Percentiles rank a stretch among this genome's conserved stretches.
Conservation (phyloP, 2,888 invertebrate genomes). For the Didymodactylos carnosus region DNA sequence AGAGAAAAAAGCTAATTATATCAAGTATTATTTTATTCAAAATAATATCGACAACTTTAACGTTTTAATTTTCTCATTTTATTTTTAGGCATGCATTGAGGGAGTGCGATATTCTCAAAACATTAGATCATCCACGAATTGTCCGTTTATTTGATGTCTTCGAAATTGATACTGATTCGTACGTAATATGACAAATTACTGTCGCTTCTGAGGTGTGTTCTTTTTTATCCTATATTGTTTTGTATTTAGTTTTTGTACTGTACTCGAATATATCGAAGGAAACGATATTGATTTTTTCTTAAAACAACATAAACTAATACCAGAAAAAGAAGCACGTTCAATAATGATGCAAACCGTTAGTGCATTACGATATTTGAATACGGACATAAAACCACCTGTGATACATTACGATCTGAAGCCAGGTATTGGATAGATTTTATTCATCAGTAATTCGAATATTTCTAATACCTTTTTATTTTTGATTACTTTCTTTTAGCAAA, state of each 20-base stretch:
- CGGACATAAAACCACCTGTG: conserved; percentile 93
- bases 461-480: too few relatives aligned
- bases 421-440: too few relatives aligned
- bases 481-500: too few relatives aligned
- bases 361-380: conserved; percentile 90
- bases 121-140: conserved; percentile 90
- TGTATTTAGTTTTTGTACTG: conserved; percentile 65
- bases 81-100: conserved; percentile 61
- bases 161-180: conserved; percentile 97
- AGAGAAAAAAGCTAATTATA: conserved; percentile 99
- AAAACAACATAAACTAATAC: conserved; percentile 78
- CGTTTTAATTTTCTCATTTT: background rate
- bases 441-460: too few relatives aligned
- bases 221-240: too few relatives aligned
- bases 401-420: conserved; percentile 99
- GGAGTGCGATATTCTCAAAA: conserved; percentile 98
- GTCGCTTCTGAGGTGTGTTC: too few relatives aligned
- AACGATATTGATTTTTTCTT: conserved; percentile 99
- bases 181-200: background rate
- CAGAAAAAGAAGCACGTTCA: conserved; percentile 92
- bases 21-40: conserved; percentile 53
- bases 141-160: conserved; percentile 97
- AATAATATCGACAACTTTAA: background rate
- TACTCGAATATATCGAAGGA: conserved; percentile 97
- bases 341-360: conserved; percentile 99